Evolutionary conservation across 2,113 vertebrate species (phyloP).

Genomic region (Centropus unirufus): DNA sequence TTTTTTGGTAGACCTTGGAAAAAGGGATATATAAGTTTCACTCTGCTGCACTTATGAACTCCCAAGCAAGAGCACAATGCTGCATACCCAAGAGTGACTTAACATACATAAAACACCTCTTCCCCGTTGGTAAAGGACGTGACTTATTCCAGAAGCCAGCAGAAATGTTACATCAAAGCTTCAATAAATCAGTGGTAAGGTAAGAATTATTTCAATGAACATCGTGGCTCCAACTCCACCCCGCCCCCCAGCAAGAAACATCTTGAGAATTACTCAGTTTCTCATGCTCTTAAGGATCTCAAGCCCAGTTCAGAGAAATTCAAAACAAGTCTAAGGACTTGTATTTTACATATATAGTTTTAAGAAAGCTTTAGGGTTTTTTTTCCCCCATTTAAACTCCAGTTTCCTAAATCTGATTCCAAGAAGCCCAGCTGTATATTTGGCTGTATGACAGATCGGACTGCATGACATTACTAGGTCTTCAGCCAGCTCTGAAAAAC

Average conservation of each 20-base stretch:
- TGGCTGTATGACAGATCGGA: not conserved
- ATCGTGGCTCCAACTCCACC: slow-evolving; percentile 24
- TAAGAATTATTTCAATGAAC: slow-evolving; percentile 3
- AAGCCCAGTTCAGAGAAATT: not conserved
- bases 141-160: not conserved
- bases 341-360: not conserved
- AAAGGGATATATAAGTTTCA: not conserved
- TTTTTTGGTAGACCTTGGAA: not conserved
- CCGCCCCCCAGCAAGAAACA: slow-evolving; percentile 29
- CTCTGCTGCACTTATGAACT: not conserved
- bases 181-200: slow-evolving; percentile 3
- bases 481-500: not conserved
- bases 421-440: not conserved
- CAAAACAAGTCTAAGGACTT: slow-evolving; percentile 22
- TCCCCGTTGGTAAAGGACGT: not conserved
- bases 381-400: not conserved
- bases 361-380: not conserved
- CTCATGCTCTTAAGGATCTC: slow-evolving; percentile 42
- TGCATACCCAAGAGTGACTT: not conserved
- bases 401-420: not conserved
- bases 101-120: not conserved
- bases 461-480: not conserved
- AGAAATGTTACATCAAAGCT: slow-evolving; percentile 35
- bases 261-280: slow-evolving; percentile 19
- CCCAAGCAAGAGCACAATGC: not conserved